Percentiles rank a stretch among this genome's conserved stretches.
Evolutionary conservation across 2,888 invertebrate species (phyloP).

Genomic region (Drosophila nigricruria): DNA sequence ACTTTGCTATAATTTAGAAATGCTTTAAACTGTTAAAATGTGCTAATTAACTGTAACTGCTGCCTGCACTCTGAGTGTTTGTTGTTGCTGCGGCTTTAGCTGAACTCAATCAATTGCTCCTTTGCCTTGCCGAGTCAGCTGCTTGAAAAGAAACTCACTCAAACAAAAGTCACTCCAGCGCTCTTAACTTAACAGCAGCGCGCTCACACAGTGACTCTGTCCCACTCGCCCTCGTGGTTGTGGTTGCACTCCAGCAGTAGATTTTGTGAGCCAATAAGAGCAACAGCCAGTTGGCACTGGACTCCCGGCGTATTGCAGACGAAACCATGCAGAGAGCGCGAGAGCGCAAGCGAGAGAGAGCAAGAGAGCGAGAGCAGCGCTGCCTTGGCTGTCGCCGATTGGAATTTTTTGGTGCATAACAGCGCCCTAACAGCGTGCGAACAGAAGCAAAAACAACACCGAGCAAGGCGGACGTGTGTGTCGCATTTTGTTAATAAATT

Average conservation of each 20-base stretch:
- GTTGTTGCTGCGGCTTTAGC: background rate
- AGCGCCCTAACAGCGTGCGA: slow-evolving; percentile 54
- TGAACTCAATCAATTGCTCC: slow-evolving; percentile 5
- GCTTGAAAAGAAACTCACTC: slow-evolving; percentile 14
- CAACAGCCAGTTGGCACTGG: slow-evolving; percentile 35
- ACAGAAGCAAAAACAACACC: slow-evolving; percentile 64
- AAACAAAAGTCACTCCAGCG: slow-evolving; percentile 34
- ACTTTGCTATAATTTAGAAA: no score
- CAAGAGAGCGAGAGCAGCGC: slow-evolving; percentile 11
- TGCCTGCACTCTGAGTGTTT: slow-evolving; percentile 5
- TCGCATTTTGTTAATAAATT: slow-evolving; percentile 55
- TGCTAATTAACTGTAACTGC: slow-evolving; percentile 13
- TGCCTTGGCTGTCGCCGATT: slow-evolving; percentile 51
- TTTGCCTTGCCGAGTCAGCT: slow-evolving; percentile 29
- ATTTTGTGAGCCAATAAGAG: slow-evolving; percentile 61
- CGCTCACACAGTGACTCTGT: slow-evolving; percentile 20
- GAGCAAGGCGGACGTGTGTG: slow-evolving; percentile 64
- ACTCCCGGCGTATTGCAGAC: slow-evolving; percentile 29
- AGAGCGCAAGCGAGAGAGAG: slow-evolving; percentile 9
- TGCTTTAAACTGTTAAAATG: no score
- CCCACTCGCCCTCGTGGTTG: background rate
- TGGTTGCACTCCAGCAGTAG: slow-evolving; percentile 51
- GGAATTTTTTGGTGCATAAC: slow-evolving; percentile 64
- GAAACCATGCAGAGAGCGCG: slow-evolving; percentile 30
- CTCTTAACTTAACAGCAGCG: slow-evolving; percentile 26